Evolutionary conservation across 30 jellyfish, hydroid and myxozoan species (phyloP).

Genomic region (Euphysa ruthae): DNA sequence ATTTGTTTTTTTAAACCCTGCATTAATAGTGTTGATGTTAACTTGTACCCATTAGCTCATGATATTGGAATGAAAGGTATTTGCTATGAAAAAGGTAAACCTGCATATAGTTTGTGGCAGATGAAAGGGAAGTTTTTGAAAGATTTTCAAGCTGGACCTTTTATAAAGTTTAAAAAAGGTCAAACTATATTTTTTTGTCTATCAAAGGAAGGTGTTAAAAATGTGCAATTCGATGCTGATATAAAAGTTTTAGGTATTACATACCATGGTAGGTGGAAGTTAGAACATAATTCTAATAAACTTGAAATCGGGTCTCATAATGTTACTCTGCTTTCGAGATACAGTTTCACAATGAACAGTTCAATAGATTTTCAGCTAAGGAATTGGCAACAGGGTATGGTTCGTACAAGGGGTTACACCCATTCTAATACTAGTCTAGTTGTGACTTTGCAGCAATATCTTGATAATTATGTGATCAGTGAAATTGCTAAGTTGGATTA

Average conservation of each 20-base stretch:
- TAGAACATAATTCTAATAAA: no score
- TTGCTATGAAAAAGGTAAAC: slow-evolving; percentile 55
- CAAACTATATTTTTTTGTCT: slow-evolving; percentile 40
- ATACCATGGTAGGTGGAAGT: slow-evolving; percentile 3
- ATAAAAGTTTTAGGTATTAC: slow-evolving; percentile 35
- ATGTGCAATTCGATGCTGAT: slow-evolving; percentile 34
- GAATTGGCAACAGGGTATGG: slow-evolving; percentile 60
- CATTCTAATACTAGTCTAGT: slow-evolving; percentile 20
- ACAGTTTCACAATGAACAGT: slow-evolving; percentile 36
- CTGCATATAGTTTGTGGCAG: slow-evolving; percentile 78
- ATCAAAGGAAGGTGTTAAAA: slow-evolving; percentile 47
- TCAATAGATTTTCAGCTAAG: slow-evolving; percentile 33
- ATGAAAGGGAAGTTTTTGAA: slow-evolving; percentile 26
- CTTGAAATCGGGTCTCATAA: no score
- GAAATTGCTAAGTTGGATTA: no score
- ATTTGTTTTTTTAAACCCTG: slow-evolving; percentile 77
- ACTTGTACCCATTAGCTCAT: slow-evolving; percentile 32
- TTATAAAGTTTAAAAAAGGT: slow-evolving; percentile 38
- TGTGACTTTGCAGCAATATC: slow-evolving; percentile 41
- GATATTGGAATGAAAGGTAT: slow-evolving; percentile 52
- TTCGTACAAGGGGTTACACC: slow-evolving; percentile 32
- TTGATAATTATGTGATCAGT: no score
- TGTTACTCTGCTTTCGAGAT: no score
- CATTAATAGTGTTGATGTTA: slow-evolving; percentile 17
- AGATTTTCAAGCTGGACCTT: slow-evolving; percentile 28